Evolutionary conservation across 1,140 invertebrate species (phyloP), one percentile per base, ranked within the genome.

Genomic region (Neoseiulus cucumeris): DNA sequence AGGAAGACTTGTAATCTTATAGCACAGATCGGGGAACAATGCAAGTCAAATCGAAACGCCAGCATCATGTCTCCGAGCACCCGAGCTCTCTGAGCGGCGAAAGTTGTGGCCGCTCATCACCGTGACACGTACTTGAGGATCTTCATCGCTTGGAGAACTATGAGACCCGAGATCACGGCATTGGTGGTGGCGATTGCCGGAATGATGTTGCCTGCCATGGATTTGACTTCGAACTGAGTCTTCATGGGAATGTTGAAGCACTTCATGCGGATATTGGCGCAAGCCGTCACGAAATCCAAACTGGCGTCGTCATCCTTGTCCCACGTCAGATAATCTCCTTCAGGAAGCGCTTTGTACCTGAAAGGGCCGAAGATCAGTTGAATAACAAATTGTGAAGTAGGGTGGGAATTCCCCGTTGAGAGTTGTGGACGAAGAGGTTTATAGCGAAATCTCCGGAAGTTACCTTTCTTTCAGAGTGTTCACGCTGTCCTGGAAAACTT

Each of bases 181-280:
- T 99, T 99, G 2, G 94, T 96, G 2, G 94, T 95, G 0, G 95
- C 94, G 73, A 99, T 98, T 0, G 95, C 95, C 45, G 95, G 94
- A 72, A 98, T 95, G 68, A 98, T 98, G 72, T 83, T 83, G 1
- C 95, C 94, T 12, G 95, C 95, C 88, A 98, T 97, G 29, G 94
- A 96, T 82, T 98, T 98, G 2, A 96, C 86, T 72, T 95, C 89
- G 77, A 97, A 98, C 64, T 85, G 79, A 0, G 86, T 87, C 73
- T 96, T 93, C 51, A 82, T 80, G 44, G 80, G 74, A 73, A 98
- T 98, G 44, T 84, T 82, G 77, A 98, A 99, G 70, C 97, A 90
- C 70, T 89, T 78, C 0, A 88, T 83, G 42, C 95, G 80, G 66
- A 99, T 85, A 75, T 98, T 98, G 0, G 93, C 85, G 75, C 90